Conservation (phyloP, 1,140 invertebrate species). For the Hyles euphorbiae region DNA sequence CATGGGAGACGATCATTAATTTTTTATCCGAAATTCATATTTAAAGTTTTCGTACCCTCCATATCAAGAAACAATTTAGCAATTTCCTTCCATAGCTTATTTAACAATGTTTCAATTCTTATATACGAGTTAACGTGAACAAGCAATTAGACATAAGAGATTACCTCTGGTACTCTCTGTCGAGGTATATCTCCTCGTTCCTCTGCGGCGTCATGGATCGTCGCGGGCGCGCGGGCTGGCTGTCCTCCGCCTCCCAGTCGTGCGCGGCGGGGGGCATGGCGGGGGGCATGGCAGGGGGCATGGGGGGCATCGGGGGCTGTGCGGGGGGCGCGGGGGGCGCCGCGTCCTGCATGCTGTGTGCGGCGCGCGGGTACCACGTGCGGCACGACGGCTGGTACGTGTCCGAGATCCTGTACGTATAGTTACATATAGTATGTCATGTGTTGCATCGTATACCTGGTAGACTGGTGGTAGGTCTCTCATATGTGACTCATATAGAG, state of each 20-base stretch:
- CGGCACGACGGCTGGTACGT: slow-evolving; percentile 25
- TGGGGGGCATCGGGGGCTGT: slow-evolving; percentile 8
- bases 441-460: too few species aligned
- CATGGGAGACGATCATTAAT: too few species aligned
- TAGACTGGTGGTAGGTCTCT: too few species aligned
- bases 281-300: slow-evolving; percentile 19
- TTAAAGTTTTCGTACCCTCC: too few species aligned
- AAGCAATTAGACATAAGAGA: not conserved
- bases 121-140: too few species aligned
- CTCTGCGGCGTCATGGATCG: slow-evolving; percentile 28
- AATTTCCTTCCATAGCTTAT: too few species aligned
- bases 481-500: too few species aligned
- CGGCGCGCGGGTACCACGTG: slow-evolving; percentile 42
- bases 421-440: too few species aligned
- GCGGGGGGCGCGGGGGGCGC: slow-evolving; percentile 12
- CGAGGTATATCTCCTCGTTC: slow-evolving; percentile 42
- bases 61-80: too few species aligned
- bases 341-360: slow-evolving; percentile 22
- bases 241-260: slow-evolving; percentile 57
- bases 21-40: too few species aligned
- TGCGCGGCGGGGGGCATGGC: slow-evolving; percentile 19
- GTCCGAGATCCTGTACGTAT: slow-evolving; percentile 38
- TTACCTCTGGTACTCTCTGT: slow-evolving; percentile 55
- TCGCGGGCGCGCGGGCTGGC: slow-evolving; percentile 20
- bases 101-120: too few species aligned